Evolutionary conservation across 1,140 invertebrate species (phyloP), one percentile per base, ranked within the genome.

Genomic region (Nomia melanderi): DNA sequence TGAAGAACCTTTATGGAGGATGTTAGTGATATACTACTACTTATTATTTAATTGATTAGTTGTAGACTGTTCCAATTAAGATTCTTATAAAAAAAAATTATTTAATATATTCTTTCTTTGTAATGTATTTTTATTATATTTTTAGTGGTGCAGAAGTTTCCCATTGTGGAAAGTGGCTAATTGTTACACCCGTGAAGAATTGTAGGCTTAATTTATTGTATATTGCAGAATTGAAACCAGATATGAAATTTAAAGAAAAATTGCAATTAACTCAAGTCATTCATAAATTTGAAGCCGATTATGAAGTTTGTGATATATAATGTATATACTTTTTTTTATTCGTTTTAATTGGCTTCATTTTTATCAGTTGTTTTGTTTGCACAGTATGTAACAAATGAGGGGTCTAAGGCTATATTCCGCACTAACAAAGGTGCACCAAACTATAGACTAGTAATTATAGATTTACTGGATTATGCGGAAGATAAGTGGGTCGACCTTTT

Each of bases 371-470:
- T 62, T 81, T 53, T 84, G 86, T 73, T 82, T 88, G 93, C 93
- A 74, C 92, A 98, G 95, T 99, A 98, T 90, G 93, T 99, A 20
- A 98, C 98, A 25, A 99, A 99, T 92, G 94, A 96, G 81, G 98
- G 96, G 12, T 93, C 95, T 0, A 94, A 96, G 77, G 96, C 96
- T 80, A 95, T 97, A 86, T 97, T 99, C 89, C 95, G 96, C 31
- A 99, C 98, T 33, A 99, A 99, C 91, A 97, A 97, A 92, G 95
- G 98, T 92, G 97, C 98, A 20, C 96, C 97, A 25, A 98, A 98
- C 90, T 98, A 97, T 90, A 95, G 96, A 78, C 92, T 99, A 20
- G 95, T 99, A 84, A 94, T 94, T 76, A 97, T 99, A 80, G 97
- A 99, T 92, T 94, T 99, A n/a, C 91, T 95, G 74, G 95, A 97